Evolutionary conservation across 2,113 vertebrate genomes (phyloP).

Genomic region (Bambusicola thoracicus): DNA sequence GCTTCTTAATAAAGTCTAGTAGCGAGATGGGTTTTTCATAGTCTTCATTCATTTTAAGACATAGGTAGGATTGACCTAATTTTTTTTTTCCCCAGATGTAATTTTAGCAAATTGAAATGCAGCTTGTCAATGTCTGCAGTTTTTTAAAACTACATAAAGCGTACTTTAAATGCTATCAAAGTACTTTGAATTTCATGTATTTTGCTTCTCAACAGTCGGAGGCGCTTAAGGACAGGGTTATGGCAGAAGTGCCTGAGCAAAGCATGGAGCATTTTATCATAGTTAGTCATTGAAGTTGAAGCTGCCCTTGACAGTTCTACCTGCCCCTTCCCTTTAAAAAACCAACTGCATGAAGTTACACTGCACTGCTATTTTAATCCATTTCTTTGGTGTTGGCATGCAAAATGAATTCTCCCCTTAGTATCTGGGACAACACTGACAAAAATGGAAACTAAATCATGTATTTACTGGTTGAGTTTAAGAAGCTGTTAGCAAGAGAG

Average conservation of each 20-base stretch:
- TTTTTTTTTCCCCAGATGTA: neutral
- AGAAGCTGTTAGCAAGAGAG: neutral
- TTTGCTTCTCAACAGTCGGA: neutral
- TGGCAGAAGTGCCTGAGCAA: neutral
- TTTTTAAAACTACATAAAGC: neutral
- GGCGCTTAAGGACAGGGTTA: neutral
- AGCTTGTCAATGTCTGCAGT: neutral
- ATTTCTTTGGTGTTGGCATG: neutral
- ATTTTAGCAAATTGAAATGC: neutral
- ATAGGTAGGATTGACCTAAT: neutral
- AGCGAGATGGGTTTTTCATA: neutral
- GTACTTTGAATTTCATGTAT: neutral
- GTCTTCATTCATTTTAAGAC: neutral
- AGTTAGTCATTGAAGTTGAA: neutral
- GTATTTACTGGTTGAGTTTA: neutral
- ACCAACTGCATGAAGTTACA: neutral
- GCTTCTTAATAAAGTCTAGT: neutral
- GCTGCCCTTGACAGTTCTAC: neutral
- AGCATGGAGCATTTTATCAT: neutral
- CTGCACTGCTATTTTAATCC: neutral
- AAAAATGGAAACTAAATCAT: slow-evolving; percentile 2
- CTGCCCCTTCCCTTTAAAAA: neutral
- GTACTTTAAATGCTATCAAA: neutral
- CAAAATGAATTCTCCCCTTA: neutral
- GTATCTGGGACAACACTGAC: neutral